Evolutionary conservation across 2,888 invertebrate species (phyloP), one percentile per base, ranked within the genome.

Genomic region (Danaus chrysippus): DNA sequence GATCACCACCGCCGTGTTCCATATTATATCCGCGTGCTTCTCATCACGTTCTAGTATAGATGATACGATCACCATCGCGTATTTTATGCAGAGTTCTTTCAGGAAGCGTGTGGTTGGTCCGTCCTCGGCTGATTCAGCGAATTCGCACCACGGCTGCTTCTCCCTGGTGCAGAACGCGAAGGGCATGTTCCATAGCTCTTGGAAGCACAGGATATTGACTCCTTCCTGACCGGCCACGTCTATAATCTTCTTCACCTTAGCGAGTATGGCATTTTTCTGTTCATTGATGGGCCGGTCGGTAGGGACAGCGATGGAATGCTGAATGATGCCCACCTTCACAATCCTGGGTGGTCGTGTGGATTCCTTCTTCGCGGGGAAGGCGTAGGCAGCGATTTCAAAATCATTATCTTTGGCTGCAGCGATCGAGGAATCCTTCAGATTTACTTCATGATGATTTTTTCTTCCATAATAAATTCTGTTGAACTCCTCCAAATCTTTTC

Each of bases 101-200:
- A 99, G 83, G 78, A 99, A 94, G 71, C 93, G 92, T 0, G 97
- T 98, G 0, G 98, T 96, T 0, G 97, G 95, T 0, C 99, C 99
- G 58, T 92, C 90, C 81, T 96, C 95, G 0, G 97, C 98, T 23
- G 95, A 94, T 84, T 99, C 99, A 0, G 99, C 99, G 83, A 99
- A 98, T 86, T 99, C 98, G 76, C 96, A 96, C 99, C 99, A 99
- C 0, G 99, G 99, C 67, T 95, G 93, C 80, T 98, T 98, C 87
- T 98, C 98, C 49, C 99, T 92, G 0, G 99, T 99, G 83, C 99
- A 99, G 86, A 99, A 99, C 0, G 96, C 98, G 88, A 99, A 99
- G 0, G 99, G 99, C 99, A 99, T 99, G 62, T 96, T 95, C 99
- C 99, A 99, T 10, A 98, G 95, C 86, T 99, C 99, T 87, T 99